phyloP scores from a whole-genome alignment of 2,113 vertebrate genomes.

The Lophochroa leadbeateri region DNA sequence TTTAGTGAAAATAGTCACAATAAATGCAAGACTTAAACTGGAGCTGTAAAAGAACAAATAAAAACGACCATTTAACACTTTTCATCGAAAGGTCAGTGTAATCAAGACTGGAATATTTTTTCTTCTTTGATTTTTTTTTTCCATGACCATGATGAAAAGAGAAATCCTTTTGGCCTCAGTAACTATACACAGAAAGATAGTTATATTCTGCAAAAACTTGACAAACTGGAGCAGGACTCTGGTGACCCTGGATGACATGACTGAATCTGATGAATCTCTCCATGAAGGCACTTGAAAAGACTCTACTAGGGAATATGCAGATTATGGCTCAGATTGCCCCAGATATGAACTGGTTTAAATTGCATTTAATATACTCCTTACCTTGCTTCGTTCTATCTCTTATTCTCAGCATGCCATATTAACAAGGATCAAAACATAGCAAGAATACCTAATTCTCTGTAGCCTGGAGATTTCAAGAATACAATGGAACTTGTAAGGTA shows the following conservation, averaged over 20 bases:
- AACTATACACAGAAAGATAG: neutral
- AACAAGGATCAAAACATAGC: neutral
- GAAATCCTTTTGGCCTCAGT: neutral
- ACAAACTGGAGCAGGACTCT: neutral
- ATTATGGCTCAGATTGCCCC: neutral
- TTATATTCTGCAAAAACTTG: neutral
- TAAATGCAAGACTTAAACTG: neutral
- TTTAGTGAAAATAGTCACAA: neutral
- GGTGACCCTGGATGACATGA: neutral
- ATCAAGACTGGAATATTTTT: neutral
- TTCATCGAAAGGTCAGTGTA: neutral
- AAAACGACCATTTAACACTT: neutral
- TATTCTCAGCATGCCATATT: neutral
- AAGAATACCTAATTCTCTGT: neutral
- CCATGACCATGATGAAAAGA: neutral
- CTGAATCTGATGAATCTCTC: neutral
- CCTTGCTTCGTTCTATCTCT: neutral
- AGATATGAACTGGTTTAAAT: neutral
- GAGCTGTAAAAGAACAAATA: neutral
- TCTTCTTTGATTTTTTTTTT: neutral
- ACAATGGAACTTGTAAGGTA: neutral
- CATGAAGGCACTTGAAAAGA: neutral
- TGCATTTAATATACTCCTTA: neutral
- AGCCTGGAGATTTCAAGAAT: neutral
- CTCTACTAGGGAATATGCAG: neutral